Evolutionary conservation across 2,797 vertebrate genomes (phyloP).

Genomic region (Alca torda): DNA sequence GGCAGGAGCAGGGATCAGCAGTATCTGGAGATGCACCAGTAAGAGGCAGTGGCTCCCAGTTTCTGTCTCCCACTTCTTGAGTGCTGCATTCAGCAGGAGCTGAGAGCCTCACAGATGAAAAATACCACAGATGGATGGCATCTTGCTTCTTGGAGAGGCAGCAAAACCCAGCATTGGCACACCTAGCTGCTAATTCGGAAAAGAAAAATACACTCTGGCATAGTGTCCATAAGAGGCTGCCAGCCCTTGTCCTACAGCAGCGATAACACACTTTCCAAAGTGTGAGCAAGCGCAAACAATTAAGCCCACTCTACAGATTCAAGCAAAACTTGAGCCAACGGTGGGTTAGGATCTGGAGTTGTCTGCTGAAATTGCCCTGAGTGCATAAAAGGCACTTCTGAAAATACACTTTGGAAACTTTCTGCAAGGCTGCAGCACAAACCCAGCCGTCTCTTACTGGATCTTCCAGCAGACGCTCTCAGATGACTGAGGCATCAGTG

Average conservation of each 20-base stretch:
- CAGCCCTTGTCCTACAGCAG: neutral
- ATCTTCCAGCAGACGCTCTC: neutral
- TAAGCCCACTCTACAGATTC: neutral
- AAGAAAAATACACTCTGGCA: neutral
- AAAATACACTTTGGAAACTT: neutral
- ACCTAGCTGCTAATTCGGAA: neutral
- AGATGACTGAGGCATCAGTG: neutral
- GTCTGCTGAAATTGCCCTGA: neutral
- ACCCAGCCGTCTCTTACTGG: neutral
- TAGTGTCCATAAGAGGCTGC: neutral
- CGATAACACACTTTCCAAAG: neutral
- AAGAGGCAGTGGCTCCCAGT: neutral
- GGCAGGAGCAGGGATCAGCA: neutral
- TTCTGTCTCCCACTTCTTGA: neutral
- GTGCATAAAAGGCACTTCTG: neutral
- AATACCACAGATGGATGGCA: conserved; percentile 14
- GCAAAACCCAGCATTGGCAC: neutral
- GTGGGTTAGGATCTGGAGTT: neutral
- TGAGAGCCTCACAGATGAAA: neutral
- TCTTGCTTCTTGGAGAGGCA: neutral
- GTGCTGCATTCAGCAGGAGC: neutral
- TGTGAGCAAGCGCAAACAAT: neutral
- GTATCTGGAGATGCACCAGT: neutral
- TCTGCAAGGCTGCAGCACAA: neutral
- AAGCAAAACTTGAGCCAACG: neutral